A percentile compares a stretch with the other conserved stretches of the same genome.
These are phyloP conservation scores for Tragelaphus buxtoni DNA, from an alignment of 2,113 vertebrate species.

Conservation along the genomic window DNA sequence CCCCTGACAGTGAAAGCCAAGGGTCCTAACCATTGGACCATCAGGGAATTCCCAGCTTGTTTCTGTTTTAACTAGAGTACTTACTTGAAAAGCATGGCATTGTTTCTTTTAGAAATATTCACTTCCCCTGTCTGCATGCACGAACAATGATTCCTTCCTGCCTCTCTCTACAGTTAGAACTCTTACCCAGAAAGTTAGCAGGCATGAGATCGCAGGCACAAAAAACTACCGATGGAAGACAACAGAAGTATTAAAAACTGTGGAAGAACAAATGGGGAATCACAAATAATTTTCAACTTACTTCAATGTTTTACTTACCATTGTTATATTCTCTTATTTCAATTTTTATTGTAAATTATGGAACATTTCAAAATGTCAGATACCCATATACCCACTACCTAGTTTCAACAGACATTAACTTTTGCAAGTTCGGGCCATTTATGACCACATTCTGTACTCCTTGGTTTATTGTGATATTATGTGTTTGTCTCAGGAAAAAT, in stretches of 20 bases:
- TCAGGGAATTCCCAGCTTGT: not conserved
- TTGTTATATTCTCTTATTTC: not conserved
- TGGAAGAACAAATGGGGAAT: not conserved
- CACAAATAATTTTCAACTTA: constrained; percentile 15
- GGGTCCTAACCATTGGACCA: not conserved
- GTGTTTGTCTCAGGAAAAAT: not conserved
- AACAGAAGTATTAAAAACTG: not conserved
- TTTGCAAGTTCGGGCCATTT: not conserved
- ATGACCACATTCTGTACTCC: not conserved
- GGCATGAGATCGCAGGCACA: not conserved
- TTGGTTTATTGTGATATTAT: not conserved
- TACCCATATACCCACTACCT: not conserved
- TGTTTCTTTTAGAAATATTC: not conserved
- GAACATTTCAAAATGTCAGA: constrained; percentile 33
- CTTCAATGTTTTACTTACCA: not conserved
- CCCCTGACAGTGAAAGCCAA: not conserved
- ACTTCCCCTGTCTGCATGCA: not conserved
- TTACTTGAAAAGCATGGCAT: not conserved
- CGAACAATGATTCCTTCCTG: not conserved
- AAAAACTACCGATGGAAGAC: not conserved
- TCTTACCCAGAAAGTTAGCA: not conserved
- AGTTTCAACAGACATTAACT: constrained; percentile 10
- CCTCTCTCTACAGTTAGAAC: not conserved
- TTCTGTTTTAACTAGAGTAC: not conserved
- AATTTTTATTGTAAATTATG: constrained; percentile 35